phyloP scores from a whole-genome alignment of 2,888 invertebrate species.

The Trachelus stipa region DNA sequence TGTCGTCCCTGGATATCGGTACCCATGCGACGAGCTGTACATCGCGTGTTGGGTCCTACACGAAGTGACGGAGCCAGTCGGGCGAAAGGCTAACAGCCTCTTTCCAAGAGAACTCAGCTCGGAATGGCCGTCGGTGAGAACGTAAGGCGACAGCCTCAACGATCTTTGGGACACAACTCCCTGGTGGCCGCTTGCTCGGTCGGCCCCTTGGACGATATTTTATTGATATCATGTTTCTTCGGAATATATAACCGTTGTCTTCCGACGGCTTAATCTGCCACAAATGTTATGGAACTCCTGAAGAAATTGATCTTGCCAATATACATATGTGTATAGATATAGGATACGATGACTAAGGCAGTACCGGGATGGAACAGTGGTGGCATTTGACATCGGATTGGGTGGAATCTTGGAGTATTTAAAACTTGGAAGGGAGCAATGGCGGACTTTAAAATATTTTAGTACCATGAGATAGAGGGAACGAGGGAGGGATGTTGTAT shows the following conservation, averaged over 20 bases:
- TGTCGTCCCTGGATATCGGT: slow-evolving; percentile 13
- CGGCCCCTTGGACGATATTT: slow-evolving; percentile 8
- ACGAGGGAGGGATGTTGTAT: background rate
- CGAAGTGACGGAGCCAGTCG: slow-evolving; percentile 24
- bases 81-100: slow-evolving; percentile 17
- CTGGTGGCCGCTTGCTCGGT: slow-evolving; percentile 9
- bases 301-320: slow-evolving; percentile 5
- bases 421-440: too few species aligned
- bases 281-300: background rate
- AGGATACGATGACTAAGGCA: background rate
- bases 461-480: background rate
- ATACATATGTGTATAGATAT: background rate
- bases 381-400: too few species aligned
- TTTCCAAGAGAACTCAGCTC: slow-evolving; percentile 5
- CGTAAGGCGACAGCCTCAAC: slow-evolving; percentile 9
- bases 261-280: slow-evolving; percentile 10
- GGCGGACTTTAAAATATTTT: too few species aligned
- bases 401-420: too few species aligned
- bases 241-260: slow-evolving; percentile 1
- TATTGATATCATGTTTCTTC: slow-evolving; percentile 6
- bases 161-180: slow-evolving; percentile 5
- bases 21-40: slow-evolving; percentile 7
- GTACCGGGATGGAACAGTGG: too few species aligned
- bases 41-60: slow-evolving; percentile 14
- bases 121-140: slow-evolving; percentile 16